Conservation (phyloP, 2,888 invertebrate species). For the Zygogramma bicolorata region DNA sequence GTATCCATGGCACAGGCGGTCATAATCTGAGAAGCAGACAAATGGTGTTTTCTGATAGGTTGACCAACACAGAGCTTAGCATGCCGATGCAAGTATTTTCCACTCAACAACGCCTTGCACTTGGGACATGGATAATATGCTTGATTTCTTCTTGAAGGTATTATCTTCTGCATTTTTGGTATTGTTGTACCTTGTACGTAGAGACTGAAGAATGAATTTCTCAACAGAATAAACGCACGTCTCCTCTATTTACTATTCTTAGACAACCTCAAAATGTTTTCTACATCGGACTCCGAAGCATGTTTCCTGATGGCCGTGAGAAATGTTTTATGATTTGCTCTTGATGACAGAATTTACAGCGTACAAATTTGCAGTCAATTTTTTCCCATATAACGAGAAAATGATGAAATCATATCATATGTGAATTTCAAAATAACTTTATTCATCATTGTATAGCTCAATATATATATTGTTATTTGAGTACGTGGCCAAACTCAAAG, state of each 20-base stretch:
- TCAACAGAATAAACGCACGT: constrained; percentile 18
- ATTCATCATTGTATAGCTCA: too few species aligned
- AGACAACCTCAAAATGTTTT: constrained; percentile 29
- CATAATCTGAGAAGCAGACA: constrained; percentile 33
- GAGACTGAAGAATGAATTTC: constrained; percentile 36
- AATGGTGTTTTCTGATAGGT: constrained; percentile 18
- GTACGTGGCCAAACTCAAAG: too few species aligned
- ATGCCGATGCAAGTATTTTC: background rate
- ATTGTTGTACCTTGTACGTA: constrained; percentile 26
- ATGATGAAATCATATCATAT: too few species aligned
- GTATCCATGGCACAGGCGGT: constrained; percentile 41
- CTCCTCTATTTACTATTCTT: constrained; percentile 33
- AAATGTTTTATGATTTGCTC: constrained; percentile 39
- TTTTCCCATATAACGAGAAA: too few species aligned
- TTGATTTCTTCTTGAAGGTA: background rate
- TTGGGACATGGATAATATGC: constrained; percentile 17
- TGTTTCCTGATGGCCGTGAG: constrained; percentile 38
- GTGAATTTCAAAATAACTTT: too few species aligned
- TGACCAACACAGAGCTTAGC: background rate
- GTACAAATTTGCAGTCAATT: too few species aligned
- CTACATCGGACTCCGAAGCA: constrained; percentile 27
- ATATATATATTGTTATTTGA: too few species aligned
- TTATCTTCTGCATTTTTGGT: too few species aligned
- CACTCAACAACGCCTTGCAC: background rate
- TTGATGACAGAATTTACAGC: constrained; percentile 18